Conservation (phyloP, 1,140 invertebrate genomes). For the Eciton burchellii region DNA sequence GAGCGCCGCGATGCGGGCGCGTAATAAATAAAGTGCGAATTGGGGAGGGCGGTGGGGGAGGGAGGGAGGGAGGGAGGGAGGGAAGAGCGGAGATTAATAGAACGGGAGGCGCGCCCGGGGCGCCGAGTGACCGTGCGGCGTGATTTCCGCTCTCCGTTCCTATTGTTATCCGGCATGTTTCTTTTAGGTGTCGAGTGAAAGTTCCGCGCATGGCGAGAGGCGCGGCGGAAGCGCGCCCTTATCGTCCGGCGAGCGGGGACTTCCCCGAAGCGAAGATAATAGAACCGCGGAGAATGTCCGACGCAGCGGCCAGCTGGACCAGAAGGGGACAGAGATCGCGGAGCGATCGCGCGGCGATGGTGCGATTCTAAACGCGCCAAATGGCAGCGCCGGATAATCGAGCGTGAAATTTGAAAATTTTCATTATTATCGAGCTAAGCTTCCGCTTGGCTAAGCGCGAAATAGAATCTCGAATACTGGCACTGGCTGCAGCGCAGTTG, state of each 20-base stretch:
- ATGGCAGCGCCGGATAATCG: slow-evolving; percentile 80
- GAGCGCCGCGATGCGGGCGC: background rate
- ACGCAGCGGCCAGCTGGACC: slow-evolving; percentile 38
- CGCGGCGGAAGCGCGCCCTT: too few species aligned
- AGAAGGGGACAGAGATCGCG: background rate
- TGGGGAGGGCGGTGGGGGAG: too few species aligned
- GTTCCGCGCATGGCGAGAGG: too few species aligned
- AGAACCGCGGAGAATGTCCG: too few species aligned
- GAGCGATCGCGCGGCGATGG: slow-evolving; percentile 31
- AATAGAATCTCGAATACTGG: slow-evolving; percentile 73
- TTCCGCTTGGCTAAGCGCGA: slow-evolving; percentile 62
- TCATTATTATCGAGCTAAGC: slow-evolving; percentile 72
- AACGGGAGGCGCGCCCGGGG: slow-evolving; percentile 44
- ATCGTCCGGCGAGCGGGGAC: too few species aligned
- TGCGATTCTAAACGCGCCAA: slow-evolving; percentile 73
- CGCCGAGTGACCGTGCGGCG: background rate
- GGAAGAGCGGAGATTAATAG: slow-evolving; percentile 27
- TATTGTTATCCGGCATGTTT: background rate
- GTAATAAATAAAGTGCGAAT: slow-evolving; percentile 52
- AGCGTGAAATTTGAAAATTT: slow-evolving; percentile 83
- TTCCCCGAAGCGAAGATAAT: too few species aligned
- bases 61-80: too few species aligned
- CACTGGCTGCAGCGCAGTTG: slow-evolving; percentile 34
- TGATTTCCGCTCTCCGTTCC: background rate
- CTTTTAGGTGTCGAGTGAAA: too few species aligned